Evolutionary conservation across 2,113 vertebrate species (phyloP).

Genomic region (Brienomyrus longianalis): DNA sequence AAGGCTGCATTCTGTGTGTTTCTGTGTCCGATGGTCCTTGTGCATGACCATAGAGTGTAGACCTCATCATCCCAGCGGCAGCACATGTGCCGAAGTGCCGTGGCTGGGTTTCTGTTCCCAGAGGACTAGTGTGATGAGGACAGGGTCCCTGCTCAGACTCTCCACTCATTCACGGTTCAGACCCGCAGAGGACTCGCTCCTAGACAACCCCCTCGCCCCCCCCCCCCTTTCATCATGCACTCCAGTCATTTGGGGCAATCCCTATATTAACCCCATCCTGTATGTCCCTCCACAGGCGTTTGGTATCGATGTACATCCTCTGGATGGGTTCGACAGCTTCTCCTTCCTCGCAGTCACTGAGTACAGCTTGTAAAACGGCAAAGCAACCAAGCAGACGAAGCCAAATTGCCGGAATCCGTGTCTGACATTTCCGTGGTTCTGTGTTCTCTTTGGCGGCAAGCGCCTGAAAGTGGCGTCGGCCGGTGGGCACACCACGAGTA

Average conservation of each 20-base stretch:
- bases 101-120: constrained; percentile 4
- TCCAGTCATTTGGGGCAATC: not conserved
- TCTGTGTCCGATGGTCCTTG: constrained; percentile 29
- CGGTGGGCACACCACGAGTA: not conserved
- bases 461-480: not conserved
- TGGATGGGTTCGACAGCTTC: constrained; percentile 4
- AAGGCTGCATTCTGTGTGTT: constrained; percentile 44
- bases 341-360: not conserved
- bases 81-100: constrained; percentile 16
- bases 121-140: not conserved
- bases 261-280: not conserved
- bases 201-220: not conserved
- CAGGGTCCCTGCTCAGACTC: not conserved
- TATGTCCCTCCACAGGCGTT: not conserved
- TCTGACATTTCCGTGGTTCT: not conserved
- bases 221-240: not conserved
- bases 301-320: not conserved
- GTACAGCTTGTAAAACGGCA: not conserved
- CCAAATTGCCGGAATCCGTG: not conserved
- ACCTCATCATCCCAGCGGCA: constrained; percentile 29
- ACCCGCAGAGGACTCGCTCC: not conserved
- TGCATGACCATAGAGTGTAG: constrained; percentile 39
- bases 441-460: not conserved
- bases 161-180: not conserved
- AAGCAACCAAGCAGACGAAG: not conserved